These are phyloP conservation scores for Vireo griseus DNA, from an alignment of 2,797 vertebrate species.

Conservation along the genomic window DNA sequence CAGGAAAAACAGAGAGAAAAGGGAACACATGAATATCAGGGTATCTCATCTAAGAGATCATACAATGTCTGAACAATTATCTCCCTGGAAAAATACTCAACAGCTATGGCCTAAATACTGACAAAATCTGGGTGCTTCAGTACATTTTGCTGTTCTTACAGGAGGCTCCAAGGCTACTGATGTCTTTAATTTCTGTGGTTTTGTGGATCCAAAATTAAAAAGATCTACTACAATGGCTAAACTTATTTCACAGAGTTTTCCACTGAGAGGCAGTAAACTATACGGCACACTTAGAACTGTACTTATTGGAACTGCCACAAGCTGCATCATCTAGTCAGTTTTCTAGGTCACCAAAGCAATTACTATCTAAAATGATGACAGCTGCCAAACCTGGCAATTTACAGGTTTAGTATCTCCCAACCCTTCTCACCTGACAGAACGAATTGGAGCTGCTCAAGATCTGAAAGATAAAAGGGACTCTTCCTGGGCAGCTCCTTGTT, in stretches of 20 bases:
- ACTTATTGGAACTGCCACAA: background rate
- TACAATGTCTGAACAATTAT: background rate
- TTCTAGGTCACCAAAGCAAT: background rate
- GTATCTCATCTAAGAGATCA: background rate
- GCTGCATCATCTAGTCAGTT: background rate
- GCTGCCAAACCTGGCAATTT: background rate
- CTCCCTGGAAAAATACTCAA: background rate
- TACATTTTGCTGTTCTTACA: background rate
- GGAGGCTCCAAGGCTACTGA: background rate
- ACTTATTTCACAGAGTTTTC: background rate
- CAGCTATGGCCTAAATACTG: background rate
- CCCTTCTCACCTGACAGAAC: background rate
- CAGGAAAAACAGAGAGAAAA: background rate
- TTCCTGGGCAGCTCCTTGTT: background rate
- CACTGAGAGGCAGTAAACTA: background rate
- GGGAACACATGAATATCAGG: background rate
- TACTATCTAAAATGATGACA: background rate
- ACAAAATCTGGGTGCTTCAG: background rate
- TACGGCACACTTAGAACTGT: background rate
- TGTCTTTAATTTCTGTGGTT: background rate
- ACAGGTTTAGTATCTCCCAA: background rate
- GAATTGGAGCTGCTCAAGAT: background rate
- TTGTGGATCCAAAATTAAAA: background rate
- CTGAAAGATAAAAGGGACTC: background rate
- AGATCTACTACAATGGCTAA: fast-evolving